Percentiles rank a stretch among this genome's conserved stretches.
phyloP scores from a whole-genome alignment of 2,113 vertebrate species.

The Cynopterus brachyotis region DNA sequence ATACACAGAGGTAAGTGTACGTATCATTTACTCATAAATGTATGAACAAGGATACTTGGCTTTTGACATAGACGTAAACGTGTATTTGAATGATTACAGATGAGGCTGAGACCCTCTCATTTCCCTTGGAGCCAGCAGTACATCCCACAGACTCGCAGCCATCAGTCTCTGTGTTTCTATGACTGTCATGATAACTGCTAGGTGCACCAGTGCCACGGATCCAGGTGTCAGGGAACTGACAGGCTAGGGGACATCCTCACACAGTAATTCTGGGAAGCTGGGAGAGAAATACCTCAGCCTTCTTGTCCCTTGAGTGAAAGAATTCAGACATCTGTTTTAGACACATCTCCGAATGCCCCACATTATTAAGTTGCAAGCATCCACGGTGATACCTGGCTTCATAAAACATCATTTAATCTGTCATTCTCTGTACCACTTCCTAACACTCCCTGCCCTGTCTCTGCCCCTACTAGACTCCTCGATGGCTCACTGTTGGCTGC shows the following conservation, averaged over 20 bases:
- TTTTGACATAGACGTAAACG: neutral
- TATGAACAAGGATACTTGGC: neutral
- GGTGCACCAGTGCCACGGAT: accelerated
- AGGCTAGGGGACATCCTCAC: accelerated
- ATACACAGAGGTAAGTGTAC: neutral
- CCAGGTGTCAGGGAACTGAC: accelerated
- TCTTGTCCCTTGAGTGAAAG: neutral
- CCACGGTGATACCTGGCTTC: neutral
- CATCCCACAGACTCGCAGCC: neutral
- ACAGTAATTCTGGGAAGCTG: neutral
- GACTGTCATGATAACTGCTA: neutral
- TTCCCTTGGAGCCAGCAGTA: accelerated
- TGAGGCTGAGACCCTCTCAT: accelerated
- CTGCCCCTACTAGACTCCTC: accelerated
- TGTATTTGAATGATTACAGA: neutral
- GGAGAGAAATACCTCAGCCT: accelerated
- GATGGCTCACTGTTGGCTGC: neutral
- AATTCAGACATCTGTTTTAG: neutral
- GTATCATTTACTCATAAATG: neutral
- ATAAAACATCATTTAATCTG: too few species aligned
- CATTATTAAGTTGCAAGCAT: neutral
- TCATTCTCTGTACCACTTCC: accelerated
- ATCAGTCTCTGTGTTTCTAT: neutral
- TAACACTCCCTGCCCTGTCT: accelerated
- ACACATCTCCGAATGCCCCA: neutral